phyloP scores from a whole-genome alignment of 2,113 vertebrate genomes.

The Castor canadensis region DNA sequence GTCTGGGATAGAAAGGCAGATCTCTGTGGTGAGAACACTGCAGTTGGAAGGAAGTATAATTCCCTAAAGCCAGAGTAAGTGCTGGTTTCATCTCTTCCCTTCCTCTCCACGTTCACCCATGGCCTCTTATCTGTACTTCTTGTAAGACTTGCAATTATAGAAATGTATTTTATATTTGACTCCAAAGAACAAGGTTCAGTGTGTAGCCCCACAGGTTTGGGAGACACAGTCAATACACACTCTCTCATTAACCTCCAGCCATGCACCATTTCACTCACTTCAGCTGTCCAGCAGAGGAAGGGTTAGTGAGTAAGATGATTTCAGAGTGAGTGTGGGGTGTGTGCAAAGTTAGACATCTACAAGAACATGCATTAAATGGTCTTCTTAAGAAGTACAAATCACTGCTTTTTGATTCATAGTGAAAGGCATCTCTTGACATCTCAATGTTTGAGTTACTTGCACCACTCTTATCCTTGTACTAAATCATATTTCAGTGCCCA shows the following conservation, averaged over 20 bases:
- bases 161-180: neutral
- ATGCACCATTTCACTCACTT: neutral
- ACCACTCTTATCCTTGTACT: neutral
- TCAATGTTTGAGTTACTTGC: neutral
- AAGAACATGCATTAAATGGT: neutral
- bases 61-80: neutral
- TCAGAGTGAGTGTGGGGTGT: neutral
- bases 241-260: neutral
- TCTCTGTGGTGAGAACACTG: neutral
- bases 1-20: neutral
- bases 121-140: neutral
- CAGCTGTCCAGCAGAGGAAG: too few species aligned
- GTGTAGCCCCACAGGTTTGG: too few species aligned
- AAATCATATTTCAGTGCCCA: neutral
- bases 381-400: neutral
- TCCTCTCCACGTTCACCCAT: fast-evolving
- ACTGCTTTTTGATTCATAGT: too few species aligned
- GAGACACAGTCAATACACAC: neutral
- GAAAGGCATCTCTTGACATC: neutral
- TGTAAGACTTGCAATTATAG: neutral
- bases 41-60: neutral
- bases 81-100: too few species aligned
- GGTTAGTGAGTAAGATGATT: neutral
- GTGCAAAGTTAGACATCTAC: neutral
- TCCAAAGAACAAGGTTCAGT: neutral